Conservation (phyloP, 1,140 invertebrate species). For the Papilio glaucus region DNA sequence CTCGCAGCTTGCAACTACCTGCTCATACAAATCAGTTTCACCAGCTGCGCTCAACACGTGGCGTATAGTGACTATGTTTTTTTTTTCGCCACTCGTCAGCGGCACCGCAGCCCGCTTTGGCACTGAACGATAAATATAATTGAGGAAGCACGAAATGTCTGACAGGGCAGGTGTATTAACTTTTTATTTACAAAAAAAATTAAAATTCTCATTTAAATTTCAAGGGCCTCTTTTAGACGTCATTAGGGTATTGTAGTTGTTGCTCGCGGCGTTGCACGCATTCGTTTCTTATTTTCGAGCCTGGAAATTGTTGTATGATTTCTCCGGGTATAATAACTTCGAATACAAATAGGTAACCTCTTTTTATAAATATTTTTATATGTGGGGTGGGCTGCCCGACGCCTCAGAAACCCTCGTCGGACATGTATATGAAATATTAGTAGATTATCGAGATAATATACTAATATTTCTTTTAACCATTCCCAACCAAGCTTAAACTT, state of each 20-base stretch:
- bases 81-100: slow-evolving; percentile 22
- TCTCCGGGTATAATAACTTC: too few species aligned
- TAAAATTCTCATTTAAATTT: neutral
- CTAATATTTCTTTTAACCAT: too few species aligned
- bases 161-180: slow-evolving; percentile 24
- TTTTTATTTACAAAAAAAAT: neutral
- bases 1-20: slow-evolving; percentile 27
- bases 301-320: too few species aligned
- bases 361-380: too few species aligned
- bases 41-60: slow-evolving; percentile 19
- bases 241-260: neutral
- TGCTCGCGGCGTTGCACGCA: too few species aligned
- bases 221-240: neutral
- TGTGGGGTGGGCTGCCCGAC: too few species aligned
- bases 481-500: too few species aligned
- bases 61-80: neutral
- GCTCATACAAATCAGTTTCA: neutral
- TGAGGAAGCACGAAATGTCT: slow-evolving; percentile 26
- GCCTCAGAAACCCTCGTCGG: too few species aligned
- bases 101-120: slow-evolving; percentile 11
- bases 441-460: too few species aligned
- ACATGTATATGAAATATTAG: too few species aligned
- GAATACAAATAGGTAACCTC: too few species aligned
- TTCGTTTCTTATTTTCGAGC: too few species aligned
- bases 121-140: slow-evolving; percentile 28